phyloP scores from a whole-genome alignment of 2,888 invertebrate genomes.

The Dermolepida albohirtum region DNA sequence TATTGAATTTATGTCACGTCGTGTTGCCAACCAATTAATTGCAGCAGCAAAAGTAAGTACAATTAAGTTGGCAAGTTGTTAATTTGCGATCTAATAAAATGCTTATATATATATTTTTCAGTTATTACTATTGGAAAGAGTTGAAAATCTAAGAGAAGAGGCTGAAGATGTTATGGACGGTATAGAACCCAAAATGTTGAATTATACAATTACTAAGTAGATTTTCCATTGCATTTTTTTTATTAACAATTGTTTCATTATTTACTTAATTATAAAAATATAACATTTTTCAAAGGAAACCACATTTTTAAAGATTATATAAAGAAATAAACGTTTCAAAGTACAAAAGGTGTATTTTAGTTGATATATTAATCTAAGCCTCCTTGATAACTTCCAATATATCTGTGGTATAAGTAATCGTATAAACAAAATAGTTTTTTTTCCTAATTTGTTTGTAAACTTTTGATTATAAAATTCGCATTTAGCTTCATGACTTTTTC shows the following conservation, averaged over 20 bases:
- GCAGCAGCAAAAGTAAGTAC: constrained; percentile 83
- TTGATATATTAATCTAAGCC: no score
- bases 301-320: no score
- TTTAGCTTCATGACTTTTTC: no score
- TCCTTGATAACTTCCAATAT: no score
- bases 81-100: constrained; percentile 34
- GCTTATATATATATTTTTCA: constrained; percentile 65
- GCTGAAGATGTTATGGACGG: constrained; percentile 80
- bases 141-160: constrained; percentile 89
- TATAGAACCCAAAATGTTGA: constrained; percentile 50
- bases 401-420: no score
- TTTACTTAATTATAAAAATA: not conserved
- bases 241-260: not conserved
- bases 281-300: no score
- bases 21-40: constrained; percentile 83
- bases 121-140: constrained; percentile 85
- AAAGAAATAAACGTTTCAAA: no score
- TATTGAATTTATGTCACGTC: constrained; percentile 79
- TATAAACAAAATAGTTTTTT: no score
- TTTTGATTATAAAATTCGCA: no score
- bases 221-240: no score
- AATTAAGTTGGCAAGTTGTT: not conserved
- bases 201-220: constrained; percentile 23
- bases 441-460: no score
- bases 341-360: no score